phyloP scores from a whole-genome alignment of 2,797 vertebrate species.

The Aratinga solstitialis region DNA sequence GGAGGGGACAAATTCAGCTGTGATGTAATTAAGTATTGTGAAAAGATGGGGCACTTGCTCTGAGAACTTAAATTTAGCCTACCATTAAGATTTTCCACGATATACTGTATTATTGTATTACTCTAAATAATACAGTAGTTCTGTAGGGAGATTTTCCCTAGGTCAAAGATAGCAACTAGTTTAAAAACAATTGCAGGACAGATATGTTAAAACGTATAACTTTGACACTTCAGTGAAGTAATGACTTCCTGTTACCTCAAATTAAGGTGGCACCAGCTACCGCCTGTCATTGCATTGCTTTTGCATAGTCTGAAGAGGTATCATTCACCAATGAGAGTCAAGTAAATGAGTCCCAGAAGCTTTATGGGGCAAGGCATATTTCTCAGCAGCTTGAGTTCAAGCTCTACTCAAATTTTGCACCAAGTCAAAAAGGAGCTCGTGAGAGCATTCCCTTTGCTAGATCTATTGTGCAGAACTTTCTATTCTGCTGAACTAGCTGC shows the following conservation, averaged over 20 bases:
- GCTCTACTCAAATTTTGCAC: background rate
- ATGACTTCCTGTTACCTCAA: slow-evolving; percentile 17
- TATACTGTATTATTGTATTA: background rate
- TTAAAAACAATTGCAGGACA: background rate
- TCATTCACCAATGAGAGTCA: slow-evolving; percentile 47
- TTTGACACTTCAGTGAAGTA: background rate
- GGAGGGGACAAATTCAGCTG: background rate
- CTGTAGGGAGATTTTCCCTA: background rate
- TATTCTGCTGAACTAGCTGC: slow-evolving; percentile 42
- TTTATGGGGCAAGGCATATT: slow-evolving; percentile 48
- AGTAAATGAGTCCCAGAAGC: slow-evolving; percentile 24
- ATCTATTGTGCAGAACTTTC: slow-evolving; percentile 43
- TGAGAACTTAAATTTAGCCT: background rate
- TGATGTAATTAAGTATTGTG: background rate
- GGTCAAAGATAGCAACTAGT: background rate
- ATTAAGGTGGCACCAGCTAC: slow-evolving; percentile 51
- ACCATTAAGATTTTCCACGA: background rate
- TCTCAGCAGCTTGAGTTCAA: slow-evolving; percentile 32
- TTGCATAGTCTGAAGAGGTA: slow-evolving; percentile 40
- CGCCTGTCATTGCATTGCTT: slow-evolving; percentile 60
- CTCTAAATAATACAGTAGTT: background rate
- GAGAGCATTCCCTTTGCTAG: background rate
- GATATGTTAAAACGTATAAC: background rate
- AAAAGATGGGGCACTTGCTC: background rate
- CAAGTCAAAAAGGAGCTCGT: slow-evolving; percentile 20